Conservation (phyloP, 1,140 invertebrate genomes). For the Drosophila virilis region DNA sequence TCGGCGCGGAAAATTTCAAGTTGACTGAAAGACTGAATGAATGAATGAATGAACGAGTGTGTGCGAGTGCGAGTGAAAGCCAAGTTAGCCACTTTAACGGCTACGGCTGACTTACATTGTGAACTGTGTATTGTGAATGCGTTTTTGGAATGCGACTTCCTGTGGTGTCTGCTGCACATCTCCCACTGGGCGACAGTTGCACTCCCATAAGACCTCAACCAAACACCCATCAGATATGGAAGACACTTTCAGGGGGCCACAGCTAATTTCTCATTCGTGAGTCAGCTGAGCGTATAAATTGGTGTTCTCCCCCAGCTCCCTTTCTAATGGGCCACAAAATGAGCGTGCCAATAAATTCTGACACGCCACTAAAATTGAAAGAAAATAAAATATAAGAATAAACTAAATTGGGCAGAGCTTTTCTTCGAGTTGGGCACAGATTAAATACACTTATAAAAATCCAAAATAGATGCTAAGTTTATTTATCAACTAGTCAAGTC, state of each 20-base stretch:
- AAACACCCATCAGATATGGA: neutral
- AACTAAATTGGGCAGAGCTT: neutral
- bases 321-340: constrained; percentile 66
- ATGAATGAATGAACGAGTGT: constrained; percentile 54
- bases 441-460: constrained; percentile 7
- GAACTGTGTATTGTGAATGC: constrained; percentile 51
- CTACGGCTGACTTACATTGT: constrained; percentile 69
- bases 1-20: constrained; percentile 70
- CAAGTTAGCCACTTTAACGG: constrained; percentile 67
- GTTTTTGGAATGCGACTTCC: constrained; percentile 56
- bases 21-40: constrained; percentile 13
- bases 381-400: neutral
- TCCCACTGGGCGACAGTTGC: constrained; percentile 59
- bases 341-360: constrained; percentile 75
- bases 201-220: neutral
- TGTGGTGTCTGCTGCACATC: constrained; percentile 55
- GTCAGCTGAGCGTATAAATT: constrained; percentile 58
- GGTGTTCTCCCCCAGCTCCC: constrained; percentile 6
- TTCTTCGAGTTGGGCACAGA: neutral
- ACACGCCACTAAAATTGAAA: constrained; percentile 75
- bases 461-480: neutral
- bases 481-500: too few relatives aligned
- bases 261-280: constrained; percentile 64
- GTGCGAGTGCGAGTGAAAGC: constrained; percentile 59
- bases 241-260: neutral